These are phyloP conservation scores for Ochropleura leucogaster DNA, from an alignment of 2,888 invertebrate species.

Conservation along the genomic window DNA sequence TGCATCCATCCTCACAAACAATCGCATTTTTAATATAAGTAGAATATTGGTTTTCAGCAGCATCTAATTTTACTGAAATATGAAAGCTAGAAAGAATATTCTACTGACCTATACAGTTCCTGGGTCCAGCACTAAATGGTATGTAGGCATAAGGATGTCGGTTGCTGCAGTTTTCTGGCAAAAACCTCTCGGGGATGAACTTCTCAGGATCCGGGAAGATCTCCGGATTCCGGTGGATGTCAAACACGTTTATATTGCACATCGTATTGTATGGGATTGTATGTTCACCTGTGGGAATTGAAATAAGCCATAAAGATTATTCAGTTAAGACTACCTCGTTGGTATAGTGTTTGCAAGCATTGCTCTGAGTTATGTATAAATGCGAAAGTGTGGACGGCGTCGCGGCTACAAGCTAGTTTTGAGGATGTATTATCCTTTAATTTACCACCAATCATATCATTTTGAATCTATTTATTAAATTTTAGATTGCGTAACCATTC, in stretches of 20 bases:
- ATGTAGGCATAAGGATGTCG: conserved; percentile 92
- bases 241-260: conserved; percentile 89
- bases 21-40: too few species aligned
- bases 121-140: conserved; percentile 93
- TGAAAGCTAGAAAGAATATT: neutral
- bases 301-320: neutral
- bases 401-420: too few species aligned
- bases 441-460: neutral
- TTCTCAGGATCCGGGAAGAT: conserved; percentile 92
- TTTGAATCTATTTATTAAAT: neutral
- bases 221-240: conserved; percentile 91
- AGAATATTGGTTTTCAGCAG: too few species aligned
- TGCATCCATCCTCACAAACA: too few species aligned
- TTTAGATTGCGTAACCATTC: neutral
- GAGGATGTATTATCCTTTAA: neutral
- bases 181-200: conserved; percentile 93
- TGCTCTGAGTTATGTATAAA: neutral
- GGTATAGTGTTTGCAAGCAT: neutral
- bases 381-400: too few species aligned
- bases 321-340: neutral
- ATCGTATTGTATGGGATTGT: conserved; percentile 85
- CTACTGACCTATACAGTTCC: conserved; percentile 92
- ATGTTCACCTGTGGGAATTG: conserved; percentile 78
- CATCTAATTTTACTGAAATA: too few species aligned
- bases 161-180: conserved; percentile 87